Base-by-base conservation (phyloP, 2,113 vertebrate species). In the Verasper variegatus region DNA sequence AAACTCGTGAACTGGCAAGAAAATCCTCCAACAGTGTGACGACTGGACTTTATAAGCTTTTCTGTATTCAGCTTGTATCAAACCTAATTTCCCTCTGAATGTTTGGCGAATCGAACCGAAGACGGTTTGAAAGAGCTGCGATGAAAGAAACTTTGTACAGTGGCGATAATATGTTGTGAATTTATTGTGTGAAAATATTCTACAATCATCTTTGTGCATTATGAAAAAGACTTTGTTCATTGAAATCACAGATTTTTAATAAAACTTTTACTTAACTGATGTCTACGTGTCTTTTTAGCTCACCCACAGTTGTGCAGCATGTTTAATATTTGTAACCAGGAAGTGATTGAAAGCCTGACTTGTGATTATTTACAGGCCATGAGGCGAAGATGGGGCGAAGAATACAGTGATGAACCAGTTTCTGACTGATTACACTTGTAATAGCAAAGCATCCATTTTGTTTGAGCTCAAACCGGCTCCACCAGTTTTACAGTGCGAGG, bases 201-300 rank as follows among this genome's bases (percentile, higher is more conserved):
- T 14, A 59, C 5, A 40, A 24, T 27, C 55, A 7, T 47, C 3
- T 35, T 42, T 78, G 15, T 78, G 47, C 17, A 20, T 7, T 7
- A 42, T 61, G 14, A 8, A 12, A 67, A 68, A 35, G 0, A 10
- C 21, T 82, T 61, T 82, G 55, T 82, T 73, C 58, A 61, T 45
- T 47, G 15, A 69, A 77, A 45, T 74, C 4, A 51, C 1, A 26
- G 24, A 70, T 88, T 80, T 82, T 54, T 89, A 90, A 86, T 90
- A 82, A 91, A 90, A 67, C 11, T 15, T 76, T 64, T 65, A 20
- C 12, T 35, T 58, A 5, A 15, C 2, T 47, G 0, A 68, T 27
- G 35, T 24, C 13, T 1, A 24, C 2, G 49, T 54, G 54, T 5
- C 11, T 70, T 74, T 78, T 68, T 26, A 20, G 1, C 24, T 72